These are phyloP conservation scores for Artibeus lituratus DNA, from an alignment of 2,797 vertebrate genomes.

Conservation along the genomic window DNA sequence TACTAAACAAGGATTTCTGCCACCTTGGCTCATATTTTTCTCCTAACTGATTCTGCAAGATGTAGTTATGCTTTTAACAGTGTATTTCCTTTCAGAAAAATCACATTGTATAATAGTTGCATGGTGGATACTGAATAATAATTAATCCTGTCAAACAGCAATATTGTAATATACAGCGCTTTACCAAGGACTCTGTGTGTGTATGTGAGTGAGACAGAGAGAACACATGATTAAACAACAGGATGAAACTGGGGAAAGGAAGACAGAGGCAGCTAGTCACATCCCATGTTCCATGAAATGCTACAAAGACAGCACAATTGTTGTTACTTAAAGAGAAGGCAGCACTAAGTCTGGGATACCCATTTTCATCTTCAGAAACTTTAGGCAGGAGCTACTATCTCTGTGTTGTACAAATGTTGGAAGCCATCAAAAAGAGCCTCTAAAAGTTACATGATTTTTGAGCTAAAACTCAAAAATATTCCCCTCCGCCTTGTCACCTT, in stretches of 20 bases:
- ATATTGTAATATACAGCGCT: neutral
- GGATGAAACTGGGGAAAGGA: neutral
- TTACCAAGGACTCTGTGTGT: neutral
- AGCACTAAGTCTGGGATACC: neutral
- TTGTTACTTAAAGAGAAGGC: neutral
- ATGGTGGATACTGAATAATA: neutral
- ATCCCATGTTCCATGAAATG: neutral
- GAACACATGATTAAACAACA: neutral
- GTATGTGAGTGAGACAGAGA: neutral
- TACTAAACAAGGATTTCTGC: constrained; percentile 14
- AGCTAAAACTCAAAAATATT: neutral
- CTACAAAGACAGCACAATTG: neutral
- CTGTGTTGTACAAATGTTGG: neutral
- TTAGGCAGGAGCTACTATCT: neutral
- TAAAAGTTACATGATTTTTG: neutral
- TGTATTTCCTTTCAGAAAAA: constrained; percentile 5
- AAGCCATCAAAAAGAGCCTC: neutral
- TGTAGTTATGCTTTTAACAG: constrained; percentile 45
- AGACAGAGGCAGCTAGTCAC: neutral
- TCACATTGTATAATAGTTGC: neutral
- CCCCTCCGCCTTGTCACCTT: neutral
- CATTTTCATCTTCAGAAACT: neutral
- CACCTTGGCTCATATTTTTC: neutral
- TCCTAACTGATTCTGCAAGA: constrained; percentile 53
- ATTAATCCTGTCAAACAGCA: neutral